A percentile compares a stretch with the other conserved stretches of the same genome.
Conservation (phyloP, 1,140 invertebrate species). For the Plutomurus gul region DNA sequence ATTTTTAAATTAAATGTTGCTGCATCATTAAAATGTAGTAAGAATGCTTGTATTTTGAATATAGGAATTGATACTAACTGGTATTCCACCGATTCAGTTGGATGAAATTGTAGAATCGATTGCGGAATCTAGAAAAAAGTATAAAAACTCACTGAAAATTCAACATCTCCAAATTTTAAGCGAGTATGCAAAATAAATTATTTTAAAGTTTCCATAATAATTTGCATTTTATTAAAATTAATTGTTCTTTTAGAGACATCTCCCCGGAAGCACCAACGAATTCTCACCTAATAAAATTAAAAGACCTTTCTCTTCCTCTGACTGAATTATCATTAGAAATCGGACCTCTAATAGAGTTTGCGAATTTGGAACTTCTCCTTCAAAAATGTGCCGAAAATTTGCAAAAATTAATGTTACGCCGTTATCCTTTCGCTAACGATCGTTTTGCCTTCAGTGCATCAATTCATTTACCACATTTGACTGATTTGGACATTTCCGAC, state of each 20-base stretch:
- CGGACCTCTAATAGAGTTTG: background rate
- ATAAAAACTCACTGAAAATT: background rate
- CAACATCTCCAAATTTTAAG: background rate
- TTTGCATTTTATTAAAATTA: background rate
- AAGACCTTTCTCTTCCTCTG: background rate
- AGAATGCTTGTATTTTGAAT: background rate
- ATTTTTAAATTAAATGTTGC: background rate
- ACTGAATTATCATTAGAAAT: background rate
- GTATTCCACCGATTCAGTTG: background rate
- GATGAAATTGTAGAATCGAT: background rate
- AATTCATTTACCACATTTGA: background rate
- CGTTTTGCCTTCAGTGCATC: background rate
- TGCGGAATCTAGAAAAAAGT: background rate
- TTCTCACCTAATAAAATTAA: background rate
- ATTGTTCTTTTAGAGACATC: background rate
- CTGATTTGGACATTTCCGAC: slow-evolving; percentile 10
- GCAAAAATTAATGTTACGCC: background rate
- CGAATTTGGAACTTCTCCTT: background rate
- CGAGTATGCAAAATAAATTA: background rate
- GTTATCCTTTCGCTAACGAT: background rate
- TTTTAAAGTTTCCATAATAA: background rate
- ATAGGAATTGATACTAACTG: background rate
- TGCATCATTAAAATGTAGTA: background rate
- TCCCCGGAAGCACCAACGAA: background rate
- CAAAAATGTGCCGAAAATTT: background rate